Conservation (phyloP, 2,113 vertebrate genomes). For the Gopherus flavomarginatus region DNA sequence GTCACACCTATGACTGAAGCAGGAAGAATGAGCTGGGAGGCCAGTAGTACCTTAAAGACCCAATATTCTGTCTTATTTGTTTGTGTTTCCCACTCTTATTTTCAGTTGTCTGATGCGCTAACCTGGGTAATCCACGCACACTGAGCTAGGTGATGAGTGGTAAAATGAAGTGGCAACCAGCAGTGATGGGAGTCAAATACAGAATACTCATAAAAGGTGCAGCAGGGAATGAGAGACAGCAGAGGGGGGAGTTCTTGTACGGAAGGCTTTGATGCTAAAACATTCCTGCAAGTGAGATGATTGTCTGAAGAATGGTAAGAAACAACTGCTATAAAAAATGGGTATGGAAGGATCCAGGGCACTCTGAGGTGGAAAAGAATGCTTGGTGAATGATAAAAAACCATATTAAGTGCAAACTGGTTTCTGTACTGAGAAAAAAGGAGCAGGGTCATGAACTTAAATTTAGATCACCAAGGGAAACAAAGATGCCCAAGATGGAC, state of each 20-base stretch:
- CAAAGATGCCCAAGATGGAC: slow-evolving; percentile 2
- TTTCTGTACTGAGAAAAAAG: neutral
- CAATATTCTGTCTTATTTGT: neutral
- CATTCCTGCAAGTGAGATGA: neutral
- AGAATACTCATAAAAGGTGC: neutral
- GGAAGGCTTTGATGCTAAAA: neutral
- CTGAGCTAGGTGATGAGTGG: neutral
- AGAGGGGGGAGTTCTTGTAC: neutral
- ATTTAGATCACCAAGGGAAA: neutral
- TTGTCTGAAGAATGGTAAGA: slow-evolving; percentile 16
- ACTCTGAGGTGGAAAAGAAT: neutral
- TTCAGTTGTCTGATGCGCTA: neutral
- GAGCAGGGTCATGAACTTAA: neutral
- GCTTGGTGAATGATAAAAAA: neutral
- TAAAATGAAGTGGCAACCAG: neutral
- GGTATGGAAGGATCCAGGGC: neutral
- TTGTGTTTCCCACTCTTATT: neutral
- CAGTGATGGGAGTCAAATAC: neutral
- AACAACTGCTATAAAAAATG: slow-evolving; percentile 22
- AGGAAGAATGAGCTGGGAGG: neutral
- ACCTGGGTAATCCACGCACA: neutral
- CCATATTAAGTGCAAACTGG: slow-evolving; percentile 50
- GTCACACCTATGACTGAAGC: neutral
- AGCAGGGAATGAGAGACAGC: neutral
- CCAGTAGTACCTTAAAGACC: neutral